These are phyloP conservation scores for Poecilia picta DNA, from an alignment of 2,797 vertebrate species.

Conservation along the genomic window DNA sequence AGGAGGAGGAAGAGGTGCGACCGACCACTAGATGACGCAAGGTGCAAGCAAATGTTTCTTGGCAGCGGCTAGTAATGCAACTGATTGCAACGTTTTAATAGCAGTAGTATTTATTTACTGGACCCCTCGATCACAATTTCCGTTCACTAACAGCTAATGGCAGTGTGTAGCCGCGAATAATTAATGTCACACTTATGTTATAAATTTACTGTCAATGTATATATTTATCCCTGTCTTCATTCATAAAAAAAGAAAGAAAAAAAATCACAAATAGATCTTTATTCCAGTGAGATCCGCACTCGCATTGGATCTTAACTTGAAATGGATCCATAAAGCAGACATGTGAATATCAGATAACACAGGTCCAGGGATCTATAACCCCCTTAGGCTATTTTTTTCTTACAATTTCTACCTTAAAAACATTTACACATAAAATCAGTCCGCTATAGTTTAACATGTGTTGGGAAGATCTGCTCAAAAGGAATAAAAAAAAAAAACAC, in stretches of 20 bases:
- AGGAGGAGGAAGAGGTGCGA: neutral
- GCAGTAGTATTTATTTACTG: neutral
- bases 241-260: neutral
- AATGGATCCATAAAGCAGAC: neutral
- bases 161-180: neutral
- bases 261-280: neutral
- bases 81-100: slow-evolving; percentile 24
- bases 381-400: slow-evolving; percentile 2
- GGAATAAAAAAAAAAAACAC: neutral
- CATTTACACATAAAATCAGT: slow-evolving; percentile 7
- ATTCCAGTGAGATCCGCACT: neutral
- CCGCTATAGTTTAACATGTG: neutral
- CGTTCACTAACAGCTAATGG: neutral
- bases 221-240: neutral
- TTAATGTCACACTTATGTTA: neutral
- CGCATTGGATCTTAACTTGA: slow-evolving; percentile 19
- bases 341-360: slow-evolving; percentile 21
- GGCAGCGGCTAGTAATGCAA: neutral
- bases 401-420: slow-evolving; percentile 5
- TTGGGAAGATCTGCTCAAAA: neutral
- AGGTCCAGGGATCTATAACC: neutral
- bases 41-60: slow-evolving; percentile 59
- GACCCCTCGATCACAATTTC: neutral
- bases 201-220: neutral
- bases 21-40: slow-evolving; percentile 79